Conservation (phyloP, 1,140 invertebrate genomes). For the Drosophila nannoptera region DNA sequence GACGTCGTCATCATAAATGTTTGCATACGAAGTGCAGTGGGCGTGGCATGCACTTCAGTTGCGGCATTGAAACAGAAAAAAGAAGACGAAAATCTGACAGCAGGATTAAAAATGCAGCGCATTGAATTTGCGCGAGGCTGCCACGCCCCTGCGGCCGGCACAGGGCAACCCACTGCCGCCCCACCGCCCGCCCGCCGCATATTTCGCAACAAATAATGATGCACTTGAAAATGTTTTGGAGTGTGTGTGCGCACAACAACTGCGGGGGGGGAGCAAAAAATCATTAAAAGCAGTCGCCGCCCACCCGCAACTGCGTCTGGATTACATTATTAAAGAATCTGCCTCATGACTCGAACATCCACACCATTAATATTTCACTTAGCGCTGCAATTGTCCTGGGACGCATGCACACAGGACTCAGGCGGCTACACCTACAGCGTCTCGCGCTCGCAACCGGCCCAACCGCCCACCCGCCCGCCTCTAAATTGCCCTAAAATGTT, state of each 20-base stretch:
- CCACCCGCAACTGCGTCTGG: constrained; percentile 18
- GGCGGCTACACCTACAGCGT: constrained; percentile 8
- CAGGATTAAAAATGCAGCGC: constrained; percentile 76
- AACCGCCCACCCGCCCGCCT: constrained; percentile 3
- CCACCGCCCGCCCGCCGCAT: constrained; percentile 5
- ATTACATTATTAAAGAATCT: constrained; percentile 56
- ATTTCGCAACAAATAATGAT: constrained; percentile 77
- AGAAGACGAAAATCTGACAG: constrained; percentile 67
- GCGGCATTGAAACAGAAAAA: constrained; percentile 62
- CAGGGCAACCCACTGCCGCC: no score
- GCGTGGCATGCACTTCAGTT: constrained; percentile 70
- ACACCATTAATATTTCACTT: constrained; percentile 76
- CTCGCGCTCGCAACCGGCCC: constrained; percentile 1
- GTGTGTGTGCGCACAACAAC: constrained; percentile 46
- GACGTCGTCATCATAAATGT: constrained; percentile 66
- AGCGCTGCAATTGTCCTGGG: constrained; percentile 76
- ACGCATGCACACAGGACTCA: constrained; percentile 8
- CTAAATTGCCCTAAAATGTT: constrained; percentile 77
- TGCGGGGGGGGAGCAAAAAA: constrained; percentile 28
- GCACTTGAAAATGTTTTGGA: constrained; percentile 66
- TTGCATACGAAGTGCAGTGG: constrained; percentile 70
- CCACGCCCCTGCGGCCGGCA: neutral
- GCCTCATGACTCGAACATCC: constrained; percentile 56
- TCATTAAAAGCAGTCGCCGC: constrained; percentile 57
- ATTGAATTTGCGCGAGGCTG: constrained; percentile 68